Evolutionary conservation across 2,888 invertebrate genomes (phyloP), one percentile per base, ranked within the genome.

Genomic region (Cantharis flavilabris): DNA sequence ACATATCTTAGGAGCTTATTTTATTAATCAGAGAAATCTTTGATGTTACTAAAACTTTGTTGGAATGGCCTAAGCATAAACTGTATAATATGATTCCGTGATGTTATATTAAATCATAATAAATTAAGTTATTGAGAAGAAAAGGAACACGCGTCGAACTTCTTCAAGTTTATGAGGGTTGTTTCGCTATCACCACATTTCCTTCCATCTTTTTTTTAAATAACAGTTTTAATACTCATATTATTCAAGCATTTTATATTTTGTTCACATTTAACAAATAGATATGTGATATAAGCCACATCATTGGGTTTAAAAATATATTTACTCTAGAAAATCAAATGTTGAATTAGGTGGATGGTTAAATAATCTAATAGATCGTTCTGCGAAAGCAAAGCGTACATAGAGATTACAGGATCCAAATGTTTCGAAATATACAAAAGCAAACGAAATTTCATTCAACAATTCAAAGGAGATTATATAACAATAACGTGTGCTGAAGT

Each of bases 71-170:
- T 26, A 64, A 63, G 62, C 30, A 73, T 30, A 70, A 77, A 70
- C 70, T 78, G 69, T 73, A 76, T 80, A 78, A 79, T 78, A 64
- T 69, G 76, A 76, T 79, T 79, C 71, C 76, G 81, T 80, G 78
- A 75, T 78, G 26, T 26, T 26, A 79, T 79, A 78, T 79, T 76
- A 79, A 78, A 78, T 79, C 76, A 73, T 77, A 80, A 81, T 81
- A 81, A 81, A 81, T 81, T 80, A 79, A 76, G 69, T 67, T 70
- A 75, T 65, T 73, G 64, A 63, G 73, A 65, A 73, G 79, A 79
- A 75, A 79, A 77, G 77, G 76, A 76, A 78, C 81, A 81, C 81
- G 81, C 75, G 73, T 73, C 70, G 72, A 20, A 62, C n/a, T 23
- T 33, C 23, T 11, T 72, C 65, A 75, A 75, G 70, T 67, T 70